A percentile compares a stretch with the other conserved stretches of the same genome.
Evolutionary conservation across 1,140 invertebrate genomes (phyloP).

Genomic region (Halotydeus destructor): DNA sequence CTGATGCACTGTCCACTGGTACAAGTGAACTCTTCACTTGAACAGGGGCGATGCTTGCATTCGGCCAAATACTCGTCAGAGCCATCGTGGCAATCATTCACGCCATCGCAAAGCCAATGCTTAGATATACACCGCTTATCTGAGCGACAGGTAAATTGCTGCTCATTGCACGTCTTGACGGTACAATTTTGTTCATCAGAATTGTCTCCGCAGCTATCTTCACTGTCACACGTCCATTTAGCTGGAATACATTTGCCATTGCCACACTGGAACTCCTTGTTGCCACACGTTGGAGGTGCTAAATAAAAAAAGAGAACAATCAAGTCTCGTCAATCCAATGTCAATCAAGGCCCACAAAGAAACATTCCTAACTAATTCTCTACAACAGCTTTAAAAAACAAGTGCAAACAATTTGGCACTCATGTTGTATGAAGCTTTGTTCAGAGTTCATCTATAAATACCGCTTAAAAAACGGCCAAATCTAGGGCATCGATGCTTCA

Average conservation of each 20-base stretch:
- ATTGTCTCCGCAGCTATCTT: slow-evolving; percentile 1
- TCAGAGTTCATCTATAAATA: no score
- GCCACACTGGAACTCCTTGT: slow-evolving; percentile 21
- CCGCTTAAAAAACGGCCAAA: no score
- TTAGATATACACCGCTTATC: not conserved
- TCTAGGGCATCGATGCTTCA: slow-evolving; percentile 51
- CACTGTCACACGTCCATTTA: slow-evolving; percentile 11
- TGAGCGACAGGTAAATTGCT: slow-evolving; percentile 26
- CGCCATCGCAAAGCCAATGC: no score
- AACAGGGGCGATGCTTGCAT: slow-evolving; percentile 6
- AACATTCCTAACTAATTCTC: no score
- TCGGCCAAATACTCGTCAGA: slow-evolving; percentile 60
- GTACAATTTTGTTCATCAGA: slow-evolving; percentile 60
- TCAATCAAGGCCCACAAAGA: no score
- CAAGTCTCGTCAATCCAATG: no score
- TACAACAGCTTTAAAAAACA: no score
- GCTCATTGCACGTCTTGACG: slow-evolving; percentile 33
- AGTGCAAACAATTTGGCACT: no score
- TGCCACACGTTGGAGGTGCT: no score
- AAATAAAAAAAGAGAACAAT: no score
- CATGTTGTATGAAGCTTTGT: no score
- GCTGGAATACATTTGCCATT: slow-evolving; percentile 17
- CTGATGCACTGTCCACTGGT: slow-evolving; percentile 37
- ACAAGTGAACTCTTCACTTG: slow-evolving; percentile 38
- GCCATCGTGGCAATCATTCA: slow-evolving; percentile 5